Conservation (phyloP, 2,797 vertebrate genomes). For the Pangasius mekongensis region DNA sequence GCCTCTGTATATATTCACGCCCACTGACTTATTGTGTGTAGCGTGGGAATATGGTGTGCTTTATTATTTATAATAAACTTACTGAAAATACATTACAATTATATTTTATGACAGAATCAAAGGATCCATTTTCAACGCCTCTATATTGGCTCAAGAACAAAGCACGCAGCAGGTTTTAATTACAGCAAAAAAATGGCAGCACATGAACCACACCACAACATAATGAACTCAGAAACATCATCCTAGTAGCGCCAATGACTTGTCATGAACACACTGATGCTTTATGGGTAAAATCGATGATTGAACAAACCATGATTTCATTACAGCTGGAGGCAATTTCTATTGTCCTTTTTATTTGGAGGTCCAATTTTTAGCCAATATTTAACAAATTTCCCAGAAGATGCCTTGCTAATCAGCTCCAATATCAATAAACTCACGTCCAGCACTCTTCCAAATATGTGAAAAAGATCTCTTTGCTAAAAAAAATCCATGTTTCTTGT, state of each 20-base stretch:
- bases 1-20: neutral
- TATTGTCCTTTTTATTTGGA: neutral
- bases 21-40: neutral
- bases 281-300: neutral
- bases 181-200: neutral
- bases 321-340: neutral
- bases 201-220: neutral
- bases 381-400: neutral
- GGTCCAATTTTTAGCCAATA: neutral
- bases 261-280: neutral
- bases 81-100: neutral
- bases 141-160: neutral
- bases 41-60: neutral
- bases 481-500: neutral
- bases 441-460: neutral
- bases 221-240: neutral
- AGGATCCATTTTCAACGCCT: neutral
- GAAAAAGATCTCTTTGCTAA: neutral
- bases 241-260: neutral
- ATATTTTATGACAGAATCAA: slow-evolving; percentile 1
- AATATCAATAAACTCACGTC: neutral
- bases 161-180: neutral
- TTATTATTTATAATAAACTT: neutral
- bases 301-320: neutral
- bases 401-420: neutral